Conservation (phyloP, 2,113 vertebrate genomes). For the Chaetorhynchus papuensis region DNA sequence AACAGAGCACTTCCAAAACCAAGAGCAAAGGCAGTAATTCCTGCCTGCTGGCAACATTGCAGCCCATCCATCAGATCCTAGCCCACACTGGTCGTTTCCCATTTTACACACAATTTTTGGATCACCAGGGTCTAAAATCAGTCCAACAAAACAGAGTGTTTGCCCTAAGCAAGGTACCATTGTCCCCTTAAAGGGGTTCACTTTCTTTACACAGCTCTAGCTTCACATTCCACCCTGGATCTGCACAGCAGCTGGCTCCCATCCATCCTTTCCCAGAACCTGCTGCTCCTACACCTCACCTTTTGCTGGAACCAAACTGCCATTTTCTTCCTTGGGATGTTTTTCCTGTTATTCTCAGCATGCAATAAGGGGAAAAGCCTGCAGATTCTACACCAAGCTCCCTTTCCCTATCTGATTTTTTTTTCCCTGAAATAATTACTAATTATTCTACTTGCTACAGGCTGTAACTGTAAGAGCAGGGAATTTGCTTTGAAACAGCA, state of each 20-base stretch:
- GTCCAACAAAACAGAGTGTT: accelerated
- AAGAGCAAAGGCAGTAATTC: background rate
- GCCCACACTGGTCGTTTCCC: background rate
- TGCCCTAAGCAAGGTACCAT: background rate
- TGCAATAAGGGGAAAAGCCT: background rate
- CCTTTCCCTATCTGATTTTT: background rate
- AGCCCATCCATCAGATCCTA: background rate
- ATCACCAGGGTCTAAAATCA: background rate
- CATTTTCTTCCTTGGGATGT: background rate
- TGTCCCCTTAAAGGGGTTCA: background rate
- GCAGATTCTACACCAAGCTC: background rate
- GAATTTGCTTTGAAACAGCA: background rate
- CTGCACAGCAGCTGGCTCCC: background rate
- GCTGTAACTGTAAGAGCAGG: background rate
- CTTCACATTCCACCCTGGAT: background rate
- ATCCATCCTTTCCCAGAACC: background rate
- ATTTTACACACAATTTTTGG: background rate
- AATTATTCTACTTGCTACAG: background rate
- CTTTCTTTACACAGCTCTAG: background rate
- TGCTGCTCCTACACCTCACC: background rate
- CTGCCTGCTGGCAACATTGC: background rate
- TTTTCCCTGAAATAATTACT: background rate
- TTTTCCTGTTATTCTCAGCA: background rate
- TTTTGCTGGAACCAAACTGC: background rate
- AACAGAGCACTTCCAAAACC: background rate